These are phyloP conservation scores for Nowickia ferox DNA, from an alignment of 2,888 invertebrate genomes.

Conservation along the genomic window DNA sequence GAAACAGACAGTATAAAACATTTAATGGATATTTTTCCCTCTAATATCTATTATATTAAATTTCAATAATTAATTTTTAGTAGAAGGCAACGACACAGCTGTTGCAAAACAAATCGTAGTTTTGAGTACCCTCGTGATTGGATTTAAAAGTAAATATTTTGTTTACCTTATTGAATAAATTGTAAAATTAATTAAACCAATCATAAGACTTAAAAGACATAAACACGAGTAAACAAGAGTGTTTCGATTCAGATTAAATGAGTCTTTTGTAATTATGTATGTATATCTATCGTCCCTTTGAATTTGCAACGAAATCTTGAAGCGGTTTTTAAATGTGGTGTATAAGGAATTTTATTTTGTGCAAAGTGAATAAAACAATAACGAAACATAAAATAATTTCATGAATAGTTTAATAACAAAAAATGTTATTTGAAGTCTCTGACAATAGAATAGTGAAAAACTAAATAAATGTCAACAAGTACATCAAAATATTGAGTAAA, in stretches of 20 bases:
- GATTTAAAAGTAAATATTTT: neutral
- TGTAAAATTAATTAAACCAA: neutral
- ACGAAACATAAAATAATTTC: neutral
- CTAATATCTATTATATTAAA: neutral
- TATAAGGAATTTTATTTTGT: neutral
- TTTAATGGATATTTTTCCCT: neutral
- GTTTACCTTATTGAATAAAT: neutral
- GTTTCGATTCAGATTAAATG: too few species aligned
- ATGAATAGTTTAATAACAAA: neutral
- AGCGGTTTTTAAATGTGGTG: neutral
- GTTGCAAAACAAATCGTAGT: neutral
- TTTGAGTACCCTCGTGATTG: neutral
- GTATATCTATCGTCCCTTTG: too few species aligned
- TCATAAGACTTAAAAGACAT: too few species aligned
- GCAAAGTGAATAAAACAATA: slow-evolving; percentile 1
- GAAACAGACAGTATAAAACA: neutral
- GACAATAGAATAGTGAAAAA: slow-evolving; percentile 15
- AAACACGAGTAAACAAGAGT: too few species aligned
- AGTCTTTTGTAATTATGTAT: too few species aligned
- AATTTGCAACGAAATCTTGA: neutral
- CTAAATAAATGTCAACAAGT: slow-evolving; percentile 10
- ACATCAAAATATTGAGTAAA: slow-evolving; percentile 31
- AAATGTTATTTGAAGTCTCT: neutral
- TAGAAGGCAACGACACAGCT: neutral
- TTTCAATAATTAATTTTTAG: neutral